Conservation (phyloP, 2,113 vertebrate genomes). For the Galemys pyrenaicus region DNA sequence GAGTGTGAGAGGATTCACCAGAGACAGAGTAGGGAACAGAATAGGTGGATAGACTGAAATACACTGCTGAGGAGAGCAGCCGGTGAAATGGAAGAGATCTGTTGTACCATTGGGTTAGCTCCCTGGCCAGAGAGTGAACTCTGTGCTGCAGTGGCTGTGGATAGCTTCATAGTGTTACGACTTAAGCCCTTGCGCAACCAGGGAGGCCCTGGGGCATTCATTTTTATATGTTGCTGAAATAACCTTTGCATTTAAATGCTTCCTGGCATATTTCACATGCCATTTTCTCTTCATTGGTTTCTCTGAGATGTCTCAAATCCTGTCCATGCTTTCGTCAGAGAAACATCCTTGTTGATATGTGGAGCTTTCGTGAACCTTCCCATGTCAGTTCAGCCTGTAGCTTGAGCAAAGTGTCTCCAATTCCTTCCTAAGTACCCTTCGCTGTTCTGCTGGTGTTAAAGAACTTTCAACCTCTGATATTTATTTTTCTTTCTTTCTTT, state of each 20-base stretch:
- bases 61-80: too few relatives aligned
- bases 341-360: not conserved
- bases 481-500: not conserved
- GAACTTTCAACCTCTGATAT: not conserved
- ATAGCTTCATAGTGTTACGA: too few relatives aligned
- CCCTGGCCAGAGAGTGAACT: too few relatives aligned
- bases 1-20: too few relatives aligned
- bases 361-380: not conserved
- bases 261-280: not conserved
- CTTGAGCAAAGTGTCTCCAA: not conserved
- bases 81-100: too few relatives aligned
- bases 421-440: not conserved
- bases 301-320: not conserved
- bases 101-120: too few relatives aligned
- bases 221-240: not conserved
- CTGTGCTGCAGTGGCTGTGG: too few relatives aligned
- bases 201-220: too few relatives aligned
- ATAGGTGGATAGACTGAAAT: too few relatives aligned
- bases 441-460: not conserved
- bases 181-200: too few relatives aligned
- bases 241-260: not conserved
- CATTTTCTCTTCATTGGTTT: not conserved
- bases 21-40: too few relatives aligned
- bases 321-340: not conserved
- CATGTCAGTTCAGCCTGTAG: not conserved